Evolutionary conservation across 37 sponge, comb jelly and placozoan species (phyloP), one percentile per base, ranked within the genome.

Genomic region (Ianthella basta): DNA sequence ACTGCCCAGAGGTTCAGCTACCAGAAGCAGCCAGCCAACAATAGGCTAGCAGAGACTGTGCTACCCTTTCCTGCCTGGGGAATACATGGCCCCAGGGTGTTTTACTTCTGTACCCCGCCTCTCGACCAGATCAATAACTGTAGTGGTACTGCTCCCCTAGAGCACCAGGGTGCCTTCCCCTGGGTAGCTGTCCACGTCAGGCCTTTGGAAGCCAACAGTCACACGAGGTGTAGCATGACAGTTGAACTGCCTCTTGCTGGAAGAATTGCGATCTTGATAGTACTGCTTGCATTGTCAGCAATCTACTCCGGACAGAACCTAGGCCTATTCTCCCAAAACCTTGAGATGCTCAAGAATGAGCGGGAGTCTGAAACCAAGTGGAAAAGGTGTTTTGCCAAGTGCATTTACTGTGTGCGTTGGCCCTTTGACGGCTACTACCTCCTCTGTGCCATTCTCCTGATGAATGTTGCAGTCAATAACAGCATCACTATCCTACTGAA

Each of bases 381-480:
- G 66, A 95, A 98, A 82, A 88, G 86, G 78, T 39, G 78, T 27
- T 92, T 83, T 37, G 99, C 99, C 36, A 82, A 85, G 39, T 82
- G 69, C 20, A 98, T 98, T 53, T 92, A 94, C 60, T 89, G 89
- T 0, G 91, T 98, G 18, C 87, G 99, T 15, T 85, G 59, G 55
- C n/a, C n/a, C n/a, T n/a, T n/a, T n/a, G 91, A 94, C 73, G 99
- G 99, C 21, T 96, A 98, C 93, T 98, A 96, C 83, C 90, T 98
- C 14, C 88, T 98, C 54, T 98, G 99, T 68, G 96, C 99, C 55
- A 77, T 98, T 27, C 88, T 98, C 38, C 87, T 98, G 34, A 96
- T 96, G 25, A 98, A 98, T 59, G 99, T 98, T 21, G 86, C 94
- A 6, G 99, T 98, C 3, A 98, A 98, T 92, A 98, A 90, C 70